A percentile compares a stretch with the other conserved stretches of the same genome.
Evolutionary conservation across 2,888 invertebrate species (phyloP).

Genomic region (Leucophora obtusa): DNA sequence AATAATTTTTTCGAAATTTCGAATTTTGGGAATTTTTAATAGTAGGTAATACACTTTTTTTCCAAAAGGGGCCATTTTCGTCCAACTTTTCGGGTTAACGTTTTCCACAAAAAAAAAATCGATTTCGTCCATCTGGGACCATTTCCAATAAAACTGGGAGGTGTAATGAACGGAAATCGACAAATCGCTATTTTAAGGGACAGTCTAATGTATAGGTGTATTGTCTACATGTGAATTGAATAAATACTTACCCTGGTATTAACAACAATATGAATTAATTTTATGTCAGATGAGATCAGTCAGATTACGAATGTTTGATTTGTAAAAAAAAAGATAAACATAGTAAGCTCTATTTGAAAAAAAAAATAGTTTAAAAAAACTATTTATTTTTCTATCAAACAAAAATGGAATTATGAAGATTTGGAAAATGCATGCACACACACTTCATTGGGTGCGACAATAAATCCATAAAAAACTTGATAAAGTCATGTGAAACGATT

Average conservation of each 20-base stretch:
- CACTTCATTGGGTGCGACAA: slow-evolving; percentile 44
- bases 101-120: no score
- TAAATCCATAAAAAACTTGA: slow-evolving; percentile 17
- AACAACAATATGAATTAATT: slow-evolving; percentile 51
- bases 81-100: no score
- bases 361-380: slow-evolving; percentile 27
- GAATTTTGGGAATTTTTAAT: no score
- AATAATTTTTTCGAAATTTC: no score
- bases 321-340: slow-evolving; percentile 35
- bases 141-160: no score
- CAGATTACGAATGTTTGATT: slow-evolving; percentile 56
- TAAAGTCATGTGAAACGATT: slow-evolving; percentile 38
- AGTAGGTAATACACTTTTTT: no score
- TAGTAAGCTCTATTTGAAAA: not conserved
- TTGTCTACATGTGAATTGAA: slow-evolving; percentile 3
- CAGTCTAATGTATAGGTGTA: no score
- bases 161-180: no score
- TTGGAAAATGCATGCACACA: slow-evolving; percentile 56
- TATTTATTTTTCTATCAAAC: slow-evolving; percentile 39
- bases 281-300: slow-evolving; percentile 51
- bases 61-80: no score
- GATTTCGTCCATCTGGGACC: no score
- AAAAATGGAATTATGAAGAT: slow-evolving; percentile 55
- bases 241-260: slow-evolving; percentile 29
- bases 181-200: no score